Conservation (phyloP, 2,113 vertebrate species). For the Sphaerodactylus townsendi region DNA sequence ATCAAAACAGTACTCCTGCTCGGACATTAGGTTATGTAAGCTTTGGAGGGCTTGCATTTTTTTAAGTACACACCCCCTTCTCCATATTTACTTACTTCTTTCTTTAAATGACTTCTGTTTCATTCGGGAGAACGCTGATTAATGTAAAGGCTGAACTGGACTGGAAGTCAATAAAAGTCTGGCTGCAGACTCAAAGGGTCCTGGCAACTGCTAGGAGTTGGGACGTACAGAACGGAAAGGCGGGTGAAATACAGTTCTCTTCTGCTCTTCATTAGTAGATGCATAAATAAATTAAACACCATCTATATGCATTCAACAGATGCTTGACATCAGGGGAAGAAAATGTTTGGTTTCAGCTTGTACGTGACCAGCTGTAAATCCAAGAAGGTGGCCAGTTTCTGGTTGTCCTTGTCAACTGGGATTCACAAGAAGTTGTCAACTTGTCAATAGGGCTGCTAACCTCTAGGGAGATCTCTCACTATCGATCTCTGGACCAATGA, state of each 20-base stretch:
- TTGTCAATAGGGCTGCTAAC: too few species aligned
- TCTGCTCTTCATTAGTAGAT: neutral
- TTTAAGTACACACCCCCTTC: too few species aligned
- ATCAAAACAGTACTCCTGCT: conserved; percentile 18
- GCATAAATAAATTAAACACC: neutral
- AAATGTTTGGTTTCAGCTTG: neutral
- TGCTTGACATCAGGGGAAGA: neutral
- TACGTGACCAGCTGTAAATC: neutral
- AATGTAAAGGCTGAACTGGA: conserved; percentile 8
- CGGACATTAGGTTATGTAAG: conserved; percentile 21
- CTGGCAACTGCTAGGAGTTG: neutral
- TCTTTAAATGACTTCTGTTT: neutral
- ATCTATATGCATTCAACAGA: too few species aligned
- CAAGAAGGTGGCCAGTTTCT: too few species aligned
- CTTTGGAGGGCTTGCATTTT: neutral
- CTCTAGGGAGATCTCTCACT: too few species aligned
- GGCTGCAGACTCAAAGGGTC: neutral
- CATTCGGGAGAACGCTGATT: conserved; percentile 9
- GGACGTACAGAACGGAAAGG: conserved; percentile 12
- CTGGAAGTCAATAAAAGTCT: conserved; percentile 29
- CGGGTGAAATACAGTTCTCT: neutral
- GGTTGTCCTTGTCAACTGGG: too few species aligned
- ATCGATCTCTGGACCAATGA: too few species aligned
- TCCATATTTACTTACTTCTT: neutral
- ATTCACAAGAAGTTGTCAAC: too few species aligned